Conservation (phyloP, 1,140 invertebrate genomes). For the Neodiprion fabricii region DNA sequence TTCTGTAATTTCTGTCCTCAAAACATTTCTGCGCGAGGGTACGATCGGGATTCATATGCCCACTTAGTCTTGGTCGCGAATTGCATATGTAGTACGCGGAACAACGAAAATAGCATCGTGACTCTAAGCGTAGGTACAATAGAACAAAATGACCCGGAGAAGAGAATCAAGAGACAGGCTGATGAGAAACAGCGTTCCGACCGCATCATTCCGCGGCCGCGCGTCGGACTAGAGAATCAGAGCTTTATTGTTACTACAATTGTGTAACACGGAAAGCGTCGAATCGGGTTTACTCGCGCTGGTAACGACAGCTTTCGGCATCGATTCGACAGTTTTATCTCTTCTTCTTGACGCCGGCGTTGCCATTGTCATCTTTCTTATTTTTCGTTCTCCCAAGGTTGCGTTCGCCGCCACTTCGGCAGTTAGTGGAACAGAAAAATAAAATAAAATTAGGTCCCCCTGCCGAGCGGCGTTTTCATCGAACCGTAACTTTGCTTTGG, state of each 20-base stretch:
- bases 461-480: not conserved
- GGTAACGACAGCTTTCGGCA: no score
- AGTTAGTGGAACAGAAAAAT: not conserved
- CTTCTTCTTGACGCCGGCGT: no score
- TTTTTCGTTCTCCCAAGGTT: not conserved
- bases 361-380: not conserved
- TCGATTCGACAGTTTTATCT: no score
- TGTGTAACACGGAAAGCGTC: no score
- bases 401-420: not conserved
- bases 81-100: not conserved
- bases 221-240: no score
- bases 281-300: no score
- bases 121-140: not conserved
- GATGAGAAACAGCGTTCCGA: not conserved
- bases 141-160: conserved; percentile 1
- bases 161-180: not conserved
- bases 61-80: not conserved
- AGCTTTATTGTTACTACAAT: no score
- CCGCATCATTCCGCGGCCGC: no score
- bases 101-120: conserved; percentile 1
- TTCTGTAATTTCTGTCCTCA: conserved; percentile 46
- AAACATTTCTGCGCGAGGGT: conserved; percentile 32
- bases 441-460: not conserved
- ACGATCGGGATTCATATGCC: not conserved
- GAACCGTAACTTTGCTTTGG: not conserved